Conservation (phyloP, 1,140 invertebrate genomes). For the Reticulitermes speratus region DNA sequence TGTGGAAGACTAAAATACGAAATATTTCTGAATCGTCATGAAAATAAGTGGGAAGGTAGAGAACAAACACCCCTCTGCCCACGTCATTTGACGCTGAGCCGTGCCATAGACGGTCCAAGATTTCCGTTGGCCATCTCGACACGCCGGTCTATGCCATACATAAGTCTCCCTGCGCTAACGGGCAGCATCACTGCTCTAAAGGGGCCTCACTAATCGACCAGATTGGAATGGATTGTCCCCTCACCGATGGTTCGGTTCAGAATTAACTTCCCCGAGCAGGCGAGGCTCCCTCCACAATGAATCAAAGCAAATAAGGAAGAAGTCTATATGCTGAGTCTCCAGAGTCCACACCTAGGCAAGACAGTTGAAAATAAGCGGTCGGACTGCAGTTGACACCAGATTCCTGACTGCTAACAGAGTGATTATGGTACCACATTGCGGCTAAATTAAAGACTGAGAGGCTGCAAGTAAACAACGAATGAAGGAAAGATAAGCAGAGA, state of each 20-base stretch:
- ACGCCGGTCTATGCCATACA: neutral
- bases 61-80: no score
- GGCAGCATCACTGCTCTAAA: neutral
- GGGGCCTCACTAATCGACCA: neutral
- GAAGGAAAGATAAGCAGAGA: neutral
- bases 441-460: neutral
- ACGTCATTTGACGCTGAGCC: neutral
- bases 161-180: neutral
- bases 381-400: neutral
- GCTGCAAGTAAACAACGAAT: neutral
- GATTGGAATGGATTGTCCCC: constrained; percentile 17
- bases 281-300: neutral
- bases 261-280: neutral
- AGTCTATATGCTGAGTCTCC: neutral
- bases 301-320: constrained; percentile 19
- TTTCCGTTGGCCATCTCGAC: neutral
- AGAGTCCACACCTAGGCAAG: neutral
- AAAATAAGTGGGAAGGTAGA: no score
- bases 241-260: constrained; percentile 13
- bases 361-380: neutral
- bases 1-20: no score
- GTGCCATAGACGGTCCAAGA: no score
- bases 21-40: no score
- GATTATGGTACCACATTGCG: neutral
- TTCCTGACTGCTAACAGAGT: neutral